Evolutionary conservation across 2,113 vertebrate genomes (phyloP), one percentile per base, ranked within the genome.

Genomic region (Ammodramus savannarum): DNA sequence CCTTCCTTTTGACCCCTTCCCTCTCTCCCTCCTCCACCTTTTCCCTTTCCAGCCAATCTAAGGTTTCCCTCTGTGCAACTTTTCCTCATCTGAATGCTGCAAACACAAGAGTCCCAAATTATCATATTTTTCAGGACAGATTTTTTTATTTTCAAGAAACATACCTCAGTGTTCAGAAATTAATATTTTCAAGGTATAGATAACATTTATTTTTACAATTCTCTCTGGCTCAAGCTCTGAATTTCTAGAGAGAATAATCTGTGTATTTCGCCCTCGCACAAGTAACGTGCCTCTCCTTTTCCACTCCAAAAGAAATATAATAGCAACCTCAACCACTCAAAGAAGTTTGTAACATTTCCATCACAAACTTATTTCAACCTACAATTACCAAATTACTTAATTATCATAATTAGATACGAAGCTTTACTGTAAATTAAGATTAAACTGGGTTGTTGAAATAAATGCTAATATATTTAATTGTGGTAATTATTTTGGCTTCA

Each of bases 391-490:
- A 96, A 91, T 83, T 93, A 59, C 57, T 78, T 92, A 94, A 95
- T 95, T 90, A 83, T 61, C 58, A 67, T 94, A 96, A 96, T 93
- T 86, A 93, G 38, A 94, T 34, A 86, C 34, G 10, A 93, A 90
- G 82, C 52, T 88, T 91, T 88, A 83, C 52, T 59, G 39, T 55
- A 91, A 95, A 94, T 94, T 89, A 85, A 84, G 72, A 88, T 94
- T 93, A 80, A 90, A 85, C 38, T 20, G 5, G 4, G 48, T 48
- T 96, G 90, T 55, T 91, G 95, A 96, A 96, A 90, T 96, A 94
- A 95, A 83, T 83, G 85, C 49, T 96, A 96, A 90, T 91, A 44
- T 80, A 74, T 85, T 86, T 96, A 91, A 95, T 89, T 93, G 95
- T 51, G 39, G 48, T 31, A 94, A 96, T 95, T 95, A 77, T 74